Conservation (phyloP, 2,113 vertebrate species). For the Thymallus thymallus region DNA sequence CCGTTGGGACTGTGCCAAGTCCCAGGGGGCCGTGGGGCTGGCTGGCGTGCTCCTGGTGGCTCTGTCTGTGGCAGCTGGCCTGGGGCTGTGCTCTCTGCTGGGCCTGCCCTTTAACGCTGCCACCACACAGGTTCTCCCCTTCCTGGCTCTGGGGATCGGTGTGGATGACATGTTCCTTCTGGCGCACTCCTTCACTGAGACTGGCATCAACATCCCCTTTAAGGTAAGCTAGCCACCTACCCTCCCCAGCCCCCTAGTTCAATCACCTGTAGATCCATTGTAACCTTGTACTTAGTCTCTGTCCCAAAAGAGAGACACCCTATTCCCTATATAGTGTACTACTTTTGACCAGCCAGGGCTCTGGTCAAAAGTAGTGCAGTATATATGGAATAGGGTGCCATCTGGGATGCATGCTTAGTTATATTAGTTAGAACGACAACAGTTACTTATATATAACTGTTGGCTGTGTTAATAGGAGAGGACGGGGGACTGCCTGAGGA, state of each 20-base stretch:
- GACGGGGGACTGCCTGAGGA: slow-evolving; percentile 89
- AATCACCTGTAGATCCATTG: too few species aligned
- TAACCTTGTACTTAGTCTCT: too few species aligned
- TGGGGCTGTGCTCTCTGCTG: slow-evolving; percentile 90
- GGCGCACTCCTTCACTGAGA: slow-evolving; percentile 92
- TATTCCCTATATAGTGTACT: too few species aligned
- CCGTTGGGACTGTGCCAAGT: slow-evolving; percentile 92
- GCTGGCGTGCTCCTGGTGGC: slow-evolving; percentile 89
- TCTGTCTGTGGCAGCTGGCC: slow-evolving; percentile 88
- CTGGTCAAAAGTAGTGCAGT: too few species aligned
- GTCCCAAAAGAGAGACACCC: too few species aligned
- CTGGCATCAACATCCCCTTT: slow-evolving; percentile 83
- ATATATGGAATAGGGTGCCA: too few species aligned
- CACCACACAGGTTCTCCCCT: slow-evolving; percentile 96
- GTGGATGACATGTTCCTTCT: slow-evolving; percentile 97
- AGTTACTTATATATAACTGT: background rate
- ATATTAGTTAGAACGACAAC: background rate
- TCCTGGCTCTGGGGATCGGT: slow-evolving; percentile 93
- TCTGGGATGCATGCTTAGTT: too few species aligned
- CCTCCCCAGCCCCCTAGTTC: background rate
- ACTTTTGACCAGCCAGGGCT: too few species aligned
- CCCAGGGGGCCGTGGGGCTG: slow-evolving; percentile 92
- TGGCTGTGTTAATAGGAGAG: slow-evolving; percentile 78
- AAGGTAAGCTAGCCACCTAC: slow-evolving; percentile 73
- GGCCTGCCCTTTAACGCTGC: slow-evolving; percentile 95